Evolutionary conservation across 2,113 vertebrate species (phyloP).

Genomic region (Nesogale talazaci): DNA sequence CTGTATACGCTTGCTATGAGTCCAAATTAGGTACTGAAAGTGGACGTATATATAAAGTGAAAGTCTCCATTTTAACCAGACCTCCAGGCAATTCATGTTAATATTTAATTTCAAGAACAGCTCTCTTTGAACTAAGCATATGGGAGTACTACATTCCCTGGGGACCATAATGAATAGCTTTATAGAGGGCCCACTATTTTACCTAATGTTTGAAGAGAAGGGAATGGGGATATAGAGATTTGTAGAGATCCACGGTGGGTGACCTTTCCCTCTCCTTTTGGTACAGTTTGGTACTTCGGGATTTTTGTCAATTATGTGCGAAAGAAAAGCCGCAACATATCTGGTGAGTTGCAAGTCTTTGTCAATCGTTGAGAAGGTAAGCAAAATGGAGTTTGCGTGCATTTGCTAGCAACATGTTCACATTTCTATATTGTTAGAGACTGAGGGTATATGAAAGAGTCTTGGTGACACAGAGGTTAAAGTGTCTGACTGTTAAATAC

Average conservation of each 20-base stretch:
- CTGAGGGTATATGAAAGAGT: not conserved
- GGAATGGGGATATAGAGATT: not conserved
- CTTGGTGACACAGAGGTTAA: too few species aligned
- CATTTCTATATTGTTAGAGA: not conserved
- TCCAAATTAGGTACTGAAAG: too few species aligned
- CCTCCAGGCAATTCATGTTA: not conserved
- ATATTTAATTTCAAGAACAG: not conserved
- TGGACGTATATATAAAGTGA: too few species aligned
- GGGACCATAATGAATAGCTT: not conserved
- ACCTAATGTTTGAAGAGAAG: not conserved
- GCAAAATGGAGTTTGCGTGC: not conserved
- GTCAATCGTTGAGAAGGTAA: constrained; percentile 4
- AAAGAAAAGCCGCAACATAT: constrained; percentile 5
- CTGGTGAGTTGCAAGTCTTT: constrained; percentile 70
- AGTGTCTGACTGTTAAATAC: too few species aligned
- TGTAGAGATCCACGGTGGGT: not conserved
- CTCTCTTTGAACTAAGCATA: not conserved
- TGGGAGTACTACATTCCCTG: not conserved
- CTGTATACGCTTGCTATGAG: too few species aligned
- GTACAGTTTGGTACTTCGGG: constrained; percentile 75
- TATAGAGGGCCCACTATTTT: not conserved
- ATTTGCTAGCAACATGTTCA: not conserved
- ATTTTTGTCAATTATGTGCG: constrained; percentile 62
- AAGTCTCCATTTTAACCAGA: not conserved
- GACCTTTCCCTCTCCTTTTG: not conserved